Evolutionary conservation across 2,888 invertebrate species (phyloP), one percentile per base, ranked within the genome.

Genomic region (Sarcophaga subvicina): DNA sequence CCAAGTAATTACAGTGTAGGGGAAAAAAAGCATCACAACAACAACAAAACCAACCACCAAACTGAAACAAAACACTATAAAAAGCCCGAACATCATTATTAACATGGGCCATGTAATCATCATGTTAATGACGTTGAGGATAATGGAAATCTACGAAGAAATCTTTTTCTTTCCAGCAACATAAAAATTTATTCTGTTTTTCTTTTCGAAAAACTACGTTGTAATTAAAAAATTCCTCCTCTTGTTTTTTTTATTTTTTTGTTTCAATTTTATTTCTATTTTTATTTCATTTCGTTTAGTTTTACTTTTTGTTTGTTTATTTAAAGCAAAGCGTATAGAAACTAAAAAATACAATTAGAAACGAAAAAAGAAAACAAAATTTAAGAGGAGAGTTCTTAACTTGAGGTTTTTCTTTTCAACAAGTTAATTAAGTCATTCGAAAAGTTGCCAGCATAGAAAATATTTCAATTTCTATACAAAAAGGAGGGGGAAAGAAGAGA

Each of bases 371-470:
- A 67, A 8, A 47, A 11, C 10, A 67, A 45, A 64, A 63, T 20
- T 14, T n/a, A 76, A 82, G 25, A 71, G 71, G n/a, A 10, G 49
- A 59, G 73, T 73, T 75, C 66, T 78, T 71, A 78, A 77, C 80
- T 77, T 77, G 20, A 59, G 77, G n/a, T 79, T 69, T 69, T 78
- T 67, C 20, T 60, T 79, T 67, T 82, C 47, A 79, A 80, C 72
- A 80, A 86, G 78, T 80, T 84, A 85, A 87, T 82, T 84, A 84
- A 81, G 70, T 73, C 78, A 78, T 78, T 78, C 73, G 47, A 81
- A 54, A 84, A 79, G 67, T 78, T 78, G 72, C 12, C 12, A 54
- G 17, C 4, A 54, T 54, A 37, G 37, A 37, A 66, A 37, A 37
- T 37, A 37, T 37, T 37, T 37, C 37, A 37, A 37, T 80, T 47